Conservation (phyloP, 2,113 vertebrate species). For the Pelusios castaneus region DNA sequence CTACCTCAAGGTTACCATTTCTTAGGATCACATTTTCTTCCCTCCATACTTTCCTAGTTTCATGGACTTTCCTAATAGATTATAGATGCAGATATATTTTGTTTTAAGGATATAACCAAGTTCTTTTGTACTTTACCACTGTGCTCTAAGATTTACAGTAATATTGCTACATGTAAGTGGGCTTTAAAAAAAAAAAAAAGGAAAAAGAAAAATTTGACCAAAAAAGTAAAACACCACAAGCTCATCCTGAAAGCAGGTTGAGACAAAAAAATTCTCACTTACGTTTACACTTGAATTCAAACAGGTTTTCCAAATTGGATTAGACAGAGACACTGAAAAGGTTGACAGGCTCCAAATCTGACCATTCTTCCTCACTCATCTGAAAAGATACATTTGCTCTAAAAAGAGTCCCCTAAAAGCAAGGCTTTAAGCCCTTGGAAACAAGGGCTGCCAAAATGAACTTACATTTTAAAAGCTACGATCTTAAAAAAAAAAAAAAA, state of each 20-base stretch:
- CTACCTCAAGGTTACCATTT: neutral
- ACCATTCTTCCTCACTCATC: neutral
- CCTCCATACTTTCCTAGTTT: neutral
- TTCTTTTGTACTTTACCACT: neutral
- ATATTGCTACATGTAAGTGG: neutral
- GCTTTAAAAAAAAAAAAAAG: neutral
- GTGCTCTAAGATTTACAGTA: neutral
- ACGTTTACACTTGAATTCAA: neutral
- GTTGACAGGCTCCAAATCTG: neutral
- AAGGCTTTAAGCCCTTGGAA: neutral
- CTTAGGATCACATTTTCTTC: neutral
- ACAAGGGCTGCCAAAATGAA: neutral
- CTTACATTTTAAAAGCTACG: neutral
- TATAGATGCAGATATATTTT: neutral
- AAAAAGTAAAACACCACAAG: neutral
- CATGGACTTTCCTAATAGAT: neutral
- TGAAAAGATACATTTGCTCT: neutral
- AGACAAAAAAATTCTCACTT: neutral
- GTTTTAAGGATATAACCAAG: neutral
- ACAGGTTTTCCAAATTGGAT: conserved; percentile 7
- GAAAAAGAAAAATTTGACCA: neutral
- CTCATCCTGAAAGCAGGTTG: neutral
- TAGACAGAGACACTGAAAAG: neutral
- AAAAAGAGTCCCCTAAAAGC: neutral
- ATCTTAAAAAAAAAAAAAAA: too few species aligned